Base-by-base conservation (phyloP, 2,113 vertebrate genomes). In the Sminthopsis crassicaudata region DNA sequence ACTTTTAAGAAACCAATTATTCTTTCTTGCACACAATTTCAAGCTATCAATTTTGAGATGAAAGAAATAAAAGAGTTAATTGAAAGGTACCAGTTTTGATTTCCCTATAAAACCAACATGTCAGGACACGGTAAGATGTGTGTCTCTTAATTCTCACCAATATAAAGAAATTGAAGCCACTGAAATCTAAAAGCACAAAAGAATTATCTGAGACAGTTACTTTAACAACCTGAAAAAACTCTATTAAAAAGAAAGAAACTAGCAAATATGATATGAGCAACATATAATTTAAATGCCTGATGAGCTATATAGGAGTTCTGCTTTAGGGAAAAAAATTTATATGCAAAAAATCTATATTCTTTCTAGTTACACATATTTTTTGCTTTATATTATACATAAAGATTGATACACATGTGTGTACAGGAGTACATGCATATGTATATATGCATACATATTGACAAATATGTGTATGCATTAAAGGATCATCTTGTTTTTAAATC, bases 51-150 rank as follows among this genome's bases (percentile, higher is more conserved):
- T 36, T 95, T 97, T 96, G 51, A 96, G 92, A 95, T 90, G 91
- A 53, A 19, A 95, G 91, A 95, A 27, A 60, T 92, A 97, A 95
- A 95, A 91, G 90, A 96, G 90, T 55, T 96, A 96, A 97, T 96
- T 97, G 97, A 96, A 96, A 97, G 96, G 95, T 97, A 95, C 92
- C 95, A 97, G 92, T 96, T 97, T 97, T 95, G 92, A 98, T 97
- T 98, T 97, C 90, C 93, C 42, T 95, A 92, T 26, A 96, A 97
- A 97, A 92, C 57, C 48, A 96, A 96, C 95, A 95, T 96, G 97
- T 97, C 30, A 92, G 91, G 94, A 54, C 97, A 95, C 0, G 53
- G 91, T 52, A 84, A 84, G 50, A 91, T 55, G 8, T 0, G 46
- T 93, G 84, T 54, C 36, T 89, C 93, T 96, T 94, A 96, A 94